Conservation (phyloP, 2,797 vertebrate species). For the Agapornis canus region DNA sequence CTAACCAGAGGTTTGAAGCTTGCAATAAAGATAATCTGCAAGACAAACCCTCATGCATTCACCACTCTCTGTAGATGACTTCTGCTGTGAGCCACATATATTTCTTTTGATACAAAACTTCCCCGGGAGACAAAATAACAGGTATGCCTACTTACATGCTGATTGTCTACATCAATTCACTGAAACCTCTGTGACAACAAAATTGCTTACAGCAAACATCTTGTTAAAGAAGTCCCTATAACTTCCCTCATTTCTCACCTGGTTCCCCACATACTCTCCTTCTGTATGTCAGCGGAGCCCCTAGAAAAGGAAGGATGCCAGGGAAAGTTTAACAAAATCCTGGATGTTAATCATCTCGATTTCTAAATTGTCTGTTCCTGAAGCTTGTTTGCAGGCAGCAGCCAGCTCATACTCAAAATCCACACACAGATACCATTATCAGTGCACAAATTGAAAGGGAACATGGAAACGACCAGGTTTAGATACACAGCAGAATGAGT, state of each 20-base stretch:
- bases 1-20: constrained; percentile 25
- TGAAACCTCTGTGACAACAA: constrained; percentile 10
- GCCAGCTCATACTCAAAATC: neutral
- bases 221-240: constrained; percentile 3
- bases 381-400: neutral
- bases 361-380: neutral
- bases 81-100: constrained; percentile 36
- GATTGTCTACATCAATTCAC: constrained; percentile 49
- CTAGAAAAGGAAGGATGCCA: neutral
- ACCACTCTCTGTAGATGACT: neutral
- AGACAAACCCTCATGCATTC: constrained; percentile 2
- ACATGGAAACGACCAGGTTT: neutral
- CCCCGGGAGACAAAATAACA: constrained; percentile 27
- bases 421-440: neutral
- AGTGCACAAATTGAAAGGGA: neutral
- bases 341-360: neutral
- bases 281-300: neutral
- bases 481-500: neutral
- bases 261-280: neutral
- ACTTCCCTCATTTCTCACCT: neutral
- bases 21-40: constrained; percentile 20
- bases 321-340: neutral
- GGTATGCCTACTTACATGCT: neutral
- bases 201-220: constrained; percentile 24
- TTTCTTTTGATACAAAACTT: constrained; percentile 42